Base-by-base conservation (phyloP, 2,797 vertebrate species). In the Catostomus latipinnis region DNA sequence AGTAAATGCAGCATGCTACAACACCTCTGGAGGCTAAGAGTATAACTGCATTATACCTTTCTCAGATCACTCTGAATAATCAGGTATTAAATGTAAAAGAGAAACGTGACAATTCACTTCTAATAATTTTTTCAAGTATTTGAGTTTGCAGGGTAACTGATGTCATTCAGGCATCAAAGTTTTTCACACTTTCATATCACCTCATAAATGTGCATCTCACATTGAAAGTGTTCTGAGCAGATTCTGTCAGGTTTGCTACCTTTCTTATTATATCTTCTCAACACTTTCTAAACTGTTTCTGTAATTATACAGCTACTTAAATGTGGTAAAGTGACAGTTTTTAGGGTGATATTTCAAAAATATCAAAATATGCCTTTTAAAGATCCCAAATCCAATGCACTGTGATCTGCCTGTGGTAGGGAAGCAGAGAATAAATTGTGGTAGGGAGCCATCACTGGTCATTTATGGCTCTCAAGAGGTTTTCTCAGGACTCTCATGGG, bases 401-500 rank as follows among this genome's bases (percentile, higher is more conserved):
- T 8, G 14, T 22, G 18, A 57, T 62, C 70, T 69, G 74, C 73
- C 81, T 76, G 56, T 43, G 57, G 81, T 16, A 56, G 53, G n/a
- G 49, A 56, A 68, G 62, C 16, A 58, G 43, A 70, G 77, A 80
- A 71, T 80, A 74, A 62, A 81, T 72, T 52, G 77, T 53, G 68
- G 57, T 22, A 46, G 54, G 65, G 46, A 86, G 62, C 48, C 74
- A 56, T 69, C 74, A 78, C 67, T 70, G 61, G 56, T 76, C 77
- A 52, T 71, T 81, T 82, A 83, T 85, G 48, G 48, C 77, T 89
- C 88, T 78, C 80, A 89, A 85, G 78, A 85, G 87, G 86, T 75
- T 88, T 90, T 90, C 89, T 81, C 5, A 58, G 12, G 63, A 50
- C 16, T 78, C 68, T 50, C 45, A 53, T 61, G 22, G 57, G 71